Evolutionary conservation across 2,888 invertebrate species (phyloP), one percentile per base, ranked within the genome.

Genomic region (Drosophila mettleri): DNA sequence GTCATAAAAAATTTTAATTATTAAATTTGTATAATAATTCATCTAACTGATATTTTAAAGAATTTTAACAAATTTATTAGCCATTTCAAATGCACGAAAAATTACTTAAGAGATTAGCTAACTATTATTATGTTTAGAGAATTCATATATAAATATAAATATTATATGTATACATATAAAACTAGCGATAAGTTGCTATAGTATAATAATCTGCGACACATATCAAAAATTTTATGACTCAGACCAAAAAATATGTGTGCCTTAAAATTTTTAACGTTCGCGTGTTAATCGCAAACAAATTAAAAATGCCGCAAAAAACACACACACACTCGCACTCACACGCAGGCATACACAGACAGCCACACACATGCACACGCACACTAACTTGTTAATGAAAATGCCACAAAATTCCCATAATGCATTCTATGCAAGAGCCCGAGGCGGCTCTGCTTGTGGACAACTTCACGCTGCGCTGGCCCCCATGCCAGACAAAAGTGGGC

Each of bases 361-460:
- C 39, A 14, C 33, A 33, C 33, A n/a, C n/a, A n/a, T 48, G 64
- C 45, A 41, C 45, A 60, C 46, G 39, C 39, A 55, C 51, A 57
- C 61, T 73, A 69, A 75, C 68, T 80, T 89, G 85, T 89, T 87
- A 82, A 89, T 89, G 89, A 89, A 89, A 88, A 89, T 88, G 90
- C 87, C 87, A 89, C 87, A 89, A 81, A 89, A 80, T 88, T 88
- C 87, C 87, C 87, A 88, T 88, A 88, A 82, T 89, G 87, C 74
- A 89, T 80, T 87, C 79, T 76, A 73, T 69, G 59, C 67, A 48
- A 49, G 49, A 43, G 43, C 43, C 9, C 24, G 24, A n/a, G 72
- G 63, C 76, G 53, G 49, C 49, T 49, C 55, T 66, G 59, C 68
- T 75, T 71, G 69, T 69, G 74, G 74, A 74, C 63, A 82, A 85